phyloP scores from a whole-genome alignment of 1,140 invertebrate species.

The Achroia grisella region DNA sequence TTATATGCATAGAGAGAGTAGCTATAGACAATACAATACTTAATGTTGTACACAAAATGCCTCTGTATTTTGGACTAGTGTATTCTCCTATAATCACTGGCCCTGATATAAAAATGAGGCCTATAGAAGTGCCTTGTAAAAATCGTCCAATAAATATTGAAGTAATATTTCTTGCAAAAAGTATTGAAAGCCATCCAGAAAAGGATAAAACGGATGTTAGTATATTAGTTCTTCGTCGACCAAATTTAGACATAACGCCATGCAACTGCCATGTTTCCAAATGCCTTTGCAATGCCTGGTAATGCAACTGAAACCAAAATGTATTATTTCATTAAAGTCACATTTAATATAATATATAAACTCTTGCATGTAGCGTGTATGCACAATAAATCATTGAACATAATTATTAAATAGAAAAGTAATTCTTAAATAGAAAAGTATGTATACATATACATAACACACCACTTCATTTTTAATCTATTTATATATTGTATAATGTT shows the following conservation, averaged over 20 bases:
- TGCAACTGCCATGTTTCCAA: too few species aligned
- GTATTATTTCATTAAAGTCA: too few species aligned
- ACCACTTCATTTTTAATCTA: too few species aligned
- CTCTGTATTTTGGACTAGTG: conserved; percentile 16
- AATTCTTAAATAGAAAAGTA: too few species aligned
- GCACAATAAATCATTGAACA: too few species aligned
- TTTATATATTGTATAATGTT: too few species aligned
- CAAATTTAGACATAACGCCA: not conserved
- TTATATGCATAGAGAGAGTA: conserved; percentile 10
- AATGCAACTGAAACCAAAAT: too few species aligned
- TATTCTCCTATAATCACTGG: conserved; percentile 12
- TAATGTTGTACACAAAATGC: conserved; percentile 17
- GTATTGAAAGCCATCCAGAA: not conserved
- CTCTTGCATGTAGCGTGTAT: too few species aligned
- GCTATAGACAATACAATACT: conserved; percentile 11
- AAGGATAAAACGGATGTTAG: not conserved
- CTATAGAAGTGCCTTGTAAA: conserved; percentile 8
- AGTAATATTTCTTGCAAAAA: not conserved
- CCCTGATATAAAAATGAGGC: conserved; percentile 8
- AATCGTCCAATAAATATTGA: not conserved
- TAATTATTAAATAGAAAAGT: too few species aligned
- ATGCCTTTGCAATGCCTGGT: too few species aligned
- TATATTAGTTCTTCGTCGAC: not conserved
- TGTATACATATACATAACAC: too few species aligned
- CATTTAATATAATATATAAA: too few species aligned